Percentiles rank a stretch among this genome's conserved stretches.
Evolutionary conservation across 2,888 invertebrate genomes (phyloP).

Genomic region (Volucella inanis): DNA sequence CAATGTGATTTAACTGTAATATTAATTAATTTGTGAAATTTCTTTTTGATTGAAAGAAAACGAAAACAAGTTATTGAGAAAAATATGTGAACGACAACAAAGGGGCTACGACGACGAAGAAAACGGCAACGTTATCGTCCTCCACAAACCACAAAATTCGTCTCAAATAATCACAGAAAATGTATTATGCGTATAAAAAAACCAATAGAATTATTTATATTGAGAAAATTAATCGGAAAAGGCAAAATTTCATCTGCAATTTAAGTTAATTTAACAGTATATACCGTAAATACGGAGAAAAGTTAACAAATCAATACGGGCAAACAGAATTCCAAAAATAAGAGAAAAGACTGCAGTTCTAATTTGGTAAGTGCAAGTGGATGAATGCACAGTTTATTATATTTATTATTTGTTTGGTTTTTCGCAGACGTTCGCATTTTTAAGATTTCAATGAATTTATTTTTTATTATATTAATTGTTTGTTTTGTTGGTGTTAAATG

Average conservation of each 20-base stretch:
- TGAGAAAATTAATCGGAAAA: conserved; percentile 6
- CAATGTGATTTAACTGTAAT: conserved; percentile 35
- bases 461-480: too few species aligned
- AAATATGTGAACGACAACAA: conserved; percentile 42
- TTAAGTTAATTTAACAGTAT: conserved; percentile 19
- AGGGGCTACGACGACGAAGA: too few species aligned
- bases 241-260: background rate
- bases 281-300: conserved; percentile 2
- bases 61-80: background rate
- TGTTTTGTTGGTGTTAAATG: too few species aligned
- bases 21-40: conserved; percentile 31
- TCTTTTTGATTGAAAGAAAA: conserved; percentile 2
- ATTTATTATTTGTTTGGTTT: too few species aligned
- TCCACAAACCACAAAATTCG: conserved; percentile 26
- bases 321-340: conserved; percentile 40
- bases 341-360: conserved; percentile 54
- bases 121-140: conserved; percentile 28
- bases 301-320: conserved; percentile 47
- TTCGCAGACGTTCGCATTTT: too few species aligned
- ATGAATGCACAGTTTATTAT: background rate
- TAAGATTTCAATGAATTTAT: too few species aligned
- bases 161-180: conserved; percentile 18
- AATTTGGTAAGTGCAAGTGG: conserved; percentile 57
- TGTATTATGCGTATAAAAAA: conserved; percentile 67
- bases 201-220: conserved; percentile 38